Evolutionary conservation across 2,888 invertebrate species (phyloP).

Genomic region (Drosophila limbata): DNA sequence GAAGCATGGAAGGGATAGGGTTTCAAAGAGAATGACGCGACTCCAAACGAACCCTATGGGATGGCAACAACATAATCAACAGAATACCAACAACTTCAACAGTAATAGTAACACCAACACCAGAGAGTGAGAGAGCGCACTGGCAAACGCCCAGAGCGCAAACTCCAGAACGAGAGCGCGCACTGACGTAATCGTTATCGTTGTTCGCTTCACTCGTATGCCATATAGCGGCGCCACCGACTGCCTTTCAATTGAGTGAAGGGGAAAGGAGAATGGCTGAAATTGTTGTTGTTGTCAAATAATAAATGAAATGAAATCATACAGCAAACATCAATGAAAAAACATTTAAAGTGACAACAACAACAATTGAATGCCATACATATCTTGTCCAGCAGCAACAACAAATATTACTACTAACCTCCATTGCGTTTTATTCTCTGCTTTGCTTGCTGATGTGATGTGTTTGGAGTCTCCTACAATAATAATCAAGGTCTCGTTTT

Average conservation of each 20-base stretch:
- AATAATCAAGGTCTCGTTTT: conserved; percentile 49
- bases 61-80: conserved; percentile 18
- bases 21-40: conserved; percentile 39
- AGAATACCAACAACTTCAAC: conserved; percentile 16
- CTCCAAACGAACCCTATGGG: conserved; percentile 24
- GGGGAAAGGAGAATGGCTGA: conserved; percentile 30
- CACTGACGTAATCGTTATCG: conserved; percentile 76
- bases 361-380: conserved; percentile 21
- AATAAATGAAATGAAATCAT: conserved; percentile 73
- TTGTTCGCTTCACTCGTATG: conserved; percentile 39
- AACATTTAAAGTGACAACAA: conserved; percentile 34
- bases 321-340: conserved; percentile 70
- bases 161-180: conserved; percentile 69
- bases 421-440: conserved; percentile 62
- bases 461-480: conserved; percentile 32
- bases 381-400: conserved; percentile 33
- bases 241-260: conserved; percentile 42
- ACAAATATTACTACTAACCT: conserved; percentile 68
- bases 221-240: conserved; percentile 9
- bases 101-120: conserved; percentile 6
- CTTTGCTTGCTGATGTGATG: conserved; percentile 25
- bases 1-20: conserved; percentile 27
- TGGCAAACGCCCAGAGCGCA: conserved; percentile 60
- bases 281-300: conserved; percentile 63
- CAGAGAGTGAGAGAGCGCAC: conserved; percentile 15